These are phyloP conservation scores for Echinops telfairi DNA, from an alignment of 2,113 vertebrate species.

Conservation along the genomic window DNA sequence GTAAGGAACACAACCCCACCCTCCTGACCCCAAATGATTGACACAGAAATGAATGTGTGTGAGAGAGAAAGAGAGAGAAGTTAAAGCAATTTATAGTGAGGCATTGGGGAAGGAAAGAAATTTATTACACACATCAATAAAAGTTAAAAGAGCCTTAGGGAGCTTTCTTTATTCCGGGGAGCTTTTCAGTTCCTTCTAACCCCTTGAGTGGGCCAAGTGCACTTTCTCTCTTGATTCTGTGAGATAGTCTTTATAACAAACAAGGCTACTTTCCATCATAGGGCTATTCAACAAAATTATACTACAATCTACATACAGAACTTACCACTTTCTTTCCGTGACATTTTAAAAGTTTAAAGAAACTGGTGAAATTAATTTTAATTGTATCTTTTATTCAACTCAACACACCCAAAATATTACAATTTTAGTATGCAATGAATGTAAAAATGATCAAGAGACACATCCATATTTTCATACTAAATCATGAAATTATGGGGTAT, in stretches of 20 bases:
- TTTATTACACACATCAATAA: too few relatives aligned
- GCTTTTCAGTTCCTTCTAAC: not conserved
- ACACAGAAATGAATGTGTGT: too few relatives aligned
- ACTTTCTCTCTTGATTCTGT: not conserved
- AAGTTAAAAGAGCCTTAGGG: too few relatives aligned
- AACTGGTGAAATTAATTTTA: constrained; percentile 12
- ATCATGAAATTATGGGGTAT: not conserved
- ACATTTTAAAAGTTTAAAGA: constrained; percentile 29
- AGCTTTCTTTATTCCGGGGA: not conserved
- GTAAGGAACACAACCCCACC: not conserved
- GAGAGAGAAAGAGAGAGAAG: too few relatives aligned
- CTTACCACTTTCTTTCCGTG: not conserved
- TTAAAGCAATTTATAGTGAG: too few relatives aligned
- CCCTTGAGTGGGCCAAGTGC: not conserved
- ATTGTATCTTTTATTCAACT: not conserved
- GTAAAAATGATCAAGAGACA: not conserved
- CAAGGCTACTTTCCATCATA: not conserved
- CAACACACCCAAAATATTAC: not conserved
- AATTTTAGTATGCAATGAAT: not conserved
- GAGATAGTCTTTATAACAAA: constrained; percentile 1
- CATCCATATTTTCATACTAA: not conserved
- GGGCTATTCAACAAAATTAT: not conserved
- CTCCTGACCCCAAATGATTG: too few relatives aligned
- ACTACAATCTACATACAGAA: not conserved
- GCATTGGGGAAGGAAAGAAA: too few relatives aligned